Percentiles rank a stretch among this genome's conserved stretches.
Conservation (phyloP, 2,888 invertebrate species). For the Pediacus dermestoides region DNA sequence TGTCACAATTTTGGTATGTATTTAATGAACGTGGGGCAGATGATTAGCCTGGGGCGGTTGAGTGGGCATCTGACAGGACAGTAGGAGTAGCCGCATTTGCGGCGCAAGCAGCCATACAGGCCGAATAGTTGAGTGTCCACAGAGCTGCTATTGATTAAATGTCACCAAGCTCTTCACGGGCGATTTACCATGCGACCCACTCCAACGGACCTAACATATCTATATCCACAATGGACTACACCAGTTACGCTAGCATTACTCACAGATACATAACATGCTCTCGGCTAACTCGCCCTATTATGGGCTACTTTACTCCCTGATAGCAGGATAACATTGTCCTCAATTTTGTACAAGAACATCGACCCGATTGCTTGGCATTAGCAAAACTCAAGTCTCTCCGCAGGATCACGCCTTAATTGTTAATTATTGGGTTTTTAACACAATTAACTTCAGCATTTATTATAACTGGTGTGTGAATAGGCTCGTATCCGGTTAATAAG, state of each 20-base stretch:
- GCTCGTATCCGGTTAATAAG: too few species aligned
- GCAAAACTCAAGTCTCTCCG: neutral
- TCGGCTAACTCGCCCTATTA: neutral
- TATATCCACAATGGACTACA: conserved; percentile 29
- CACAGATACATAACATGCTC: conserved; percentile 18
- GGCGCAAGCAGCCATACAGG: conserved; percentile 30
- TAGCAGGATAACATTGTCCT: conserved; percentile 1
- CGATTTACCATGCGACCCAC: conserved; percentile 45
- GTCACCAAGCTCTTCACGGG: conserved; percentile 46
- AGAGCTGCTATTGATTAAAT: conserved; percentile 45
- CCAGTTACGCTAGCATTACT: conserved; percentile 23
- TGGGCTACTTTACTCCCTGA: neutral
- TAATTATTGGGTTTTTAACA: too few species aligned
- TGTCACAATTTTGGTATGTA: too few species aligned
- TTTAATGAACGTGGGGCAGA: too few species aligned
- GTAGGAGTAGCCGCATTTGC: conserved; percentile 28
- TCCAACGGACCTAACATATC: conserved; percentile 27
- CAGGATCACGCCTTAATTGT: too few species aligned
- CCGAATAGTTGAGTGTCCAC: conserved; percentile 40
- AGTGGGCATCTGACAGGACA: conserved; percentile 20
- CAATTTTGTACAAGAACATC: too few species aligned
- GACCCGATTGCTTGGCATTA: neutral
- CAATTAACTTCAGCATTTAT: too few species aligned
- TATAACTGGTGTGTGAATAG: too few species aligned
- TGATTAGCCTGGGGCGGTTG: too few species aligned